phyloP scores from a whole-genome alignment of 1,140 invertebrate genomes.

The Drosophila murphyi region DNA sequence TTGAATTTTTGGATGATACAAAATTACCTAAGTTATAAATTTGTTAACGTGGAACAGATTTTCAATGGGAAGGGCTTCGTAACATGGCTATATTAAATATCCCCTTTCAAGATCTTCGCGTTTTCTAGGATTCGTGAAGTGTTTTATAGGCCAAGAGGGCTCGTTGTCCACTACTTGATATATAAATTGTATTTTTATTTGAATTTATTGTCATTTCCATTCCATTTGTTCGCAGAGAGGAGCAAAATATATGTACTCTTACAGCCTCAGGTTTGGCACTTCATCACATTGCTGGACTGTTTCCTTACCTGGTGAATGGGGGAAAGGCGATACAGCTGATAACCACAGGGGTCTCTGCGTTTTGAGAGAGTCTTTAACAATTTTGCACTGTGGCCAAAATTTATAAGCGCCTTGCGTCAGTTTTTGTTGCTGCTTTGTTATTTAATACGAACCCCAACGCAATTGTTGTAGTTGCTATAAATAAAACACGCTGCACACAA shows the following conservation, averaged over 20 bases:
- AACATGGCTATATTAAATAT: too few species aligned
- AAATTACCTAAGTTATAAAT: too few species aligned
- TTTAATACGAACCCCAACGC: constrained; percentile 74
- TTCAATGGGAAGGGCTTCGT: too few species aligned
- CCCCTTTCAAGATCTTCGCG: too few species aligned
- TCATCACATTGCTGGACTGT: constrained; percentile 46
- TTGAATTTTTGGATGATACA: too few species aligned
- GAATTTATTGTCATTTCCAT: constrained; percentile 64
- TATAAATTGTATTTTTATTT: constrained; percentile 37
- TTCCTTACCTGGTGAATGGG: constrained; percentile 21
- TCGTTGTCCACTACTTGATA: background rate
- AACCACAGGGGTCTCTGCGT: constrained; percentile 38
- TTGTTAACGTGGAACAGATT: too few species aligned
- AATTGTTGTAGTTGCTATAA: constrained; percentile 80
- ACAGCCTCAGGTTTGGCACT: constrained; percentile 25
- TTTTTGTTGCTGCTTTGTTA: constrained; percentile 64
- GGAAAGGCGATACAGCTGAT: constrained; percentile 1
- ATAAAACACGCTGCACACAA: constrained; percentile 66
- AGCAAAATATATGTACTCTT: constrained; percentile 53
- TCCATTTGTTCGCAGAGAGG: constrained; percentile 56
- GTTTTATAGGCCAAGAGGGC: background rate
- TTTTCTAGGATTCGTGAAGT: background rate
- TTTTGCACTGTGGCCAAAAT: constrained; percentile 64
- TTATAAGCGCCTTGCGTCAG: constrained; percentile 74
- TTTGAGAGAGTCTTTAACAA: constrained; percentile 27